Evolutionary conservation across 2,113 vertebrate species (phyloP).

Genomic region (Mastomys coucha): DNA sequence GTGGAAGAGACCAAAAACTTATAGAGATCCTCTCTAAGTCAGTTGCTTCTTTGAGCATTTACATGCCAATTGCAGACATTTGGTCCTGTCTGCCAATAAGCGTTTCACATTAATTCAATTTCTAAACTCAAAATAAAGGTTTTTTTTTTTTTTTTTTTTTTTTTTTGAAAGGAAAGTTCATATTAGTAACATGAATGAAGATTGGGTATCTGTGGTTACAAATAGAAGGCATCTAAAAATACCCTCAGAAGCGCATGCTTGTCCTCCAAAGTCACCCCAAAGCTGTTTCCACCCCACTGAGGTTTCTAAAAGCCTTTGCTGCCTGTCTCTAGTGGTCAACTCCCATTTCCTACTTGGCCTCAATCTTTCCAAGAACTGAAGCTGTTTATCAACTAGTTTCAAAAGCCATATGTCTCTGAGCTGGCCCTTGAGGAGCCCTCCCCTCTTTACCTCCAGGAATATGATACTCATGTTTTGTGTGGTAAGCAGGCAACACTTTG

Average conservation of each 20-base stretch:
- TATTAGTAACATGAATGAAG: neutral
- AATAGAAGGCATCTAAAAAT: neutral
- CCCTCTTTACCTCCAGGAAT: neutral
- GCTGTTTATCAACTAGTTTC: constrained; percentile 34
- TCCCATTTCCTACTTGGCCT: neutral
- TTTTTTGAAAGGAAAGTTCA: constrained; percentile 22
- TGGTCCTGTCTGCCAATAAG: neutral
- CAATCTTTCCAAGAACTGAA: constrained; percentile 23
- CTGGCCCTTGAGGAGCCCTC: neutral
- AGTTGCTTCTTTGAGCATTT: neutral
- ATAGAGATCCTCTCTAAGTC: neutral
- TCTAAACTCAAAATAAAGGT: neutral
- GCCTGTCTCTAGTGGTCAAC: neutral
- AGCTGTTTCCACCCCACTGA: neutral
- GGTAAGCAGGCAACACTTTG: neutral
- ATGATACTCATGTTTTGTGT: neutral
- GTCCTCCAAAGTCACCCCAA: neutral
- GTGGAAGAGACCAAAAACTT: neutral
- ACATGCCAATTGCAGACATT: neutral
- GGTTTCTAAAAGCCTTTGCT: constrained; percentile 43
- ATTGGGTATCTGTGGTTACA: neutral
- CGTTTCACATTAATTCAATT: neutral
- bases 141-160: neutral
- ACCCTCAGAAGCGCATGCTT: neutral
- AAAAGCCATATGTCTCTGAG: neutral